Evolutionary conservation across 2,888 invertebrate genomes (phyloP), one percentile per base, ranked within the genome.

Genomic region (Lasioglossum pauxillum): DNA sequence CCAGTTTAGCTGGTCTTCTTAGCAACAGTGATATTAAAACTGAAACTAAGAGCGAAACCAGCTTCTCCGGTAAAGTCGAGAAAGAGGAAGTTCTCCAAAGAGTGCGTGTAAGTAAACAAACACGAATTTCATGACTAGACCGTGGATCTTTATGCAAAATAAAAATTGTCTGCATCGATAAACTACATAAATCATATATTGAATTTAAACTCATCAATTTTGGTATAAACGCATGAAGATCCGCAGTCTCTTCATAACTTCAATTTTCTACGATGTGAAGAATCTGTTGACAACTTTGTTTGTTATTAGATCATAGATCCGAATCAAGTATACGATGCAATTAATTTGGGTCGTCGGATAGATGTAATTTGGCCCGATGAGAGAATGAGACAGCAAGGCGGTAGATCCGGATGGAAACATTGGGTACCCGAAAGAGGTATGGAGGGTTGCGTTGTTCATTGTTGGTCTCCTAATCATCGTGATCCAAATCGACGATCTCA

Each of bases 321-420:
- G 19, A 96, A 96, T 95, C 96, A 97, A 92, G 98, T 99, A 72
- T 99, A 98, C 93, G 98, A 99, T 94, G 98, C 98, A 87, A 97
- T 99, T 82, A 99, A 99, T 95, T 96, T 98, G 89, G 98, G 98
- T 14, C 96, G 98, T 86, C 96, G 98, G 88, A 98, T 99, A 84
- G 99, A 99, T 93, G 99, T 99, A n/a, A 97, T 97, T 90, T 99
- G 99, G 99, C 99, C 99, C 0, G 97, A 97, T 91, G 99, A 99
- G 94, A 96, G 97, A 78, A 98, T 98, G 97, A 96, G 98, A 80
- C 97, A 97, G 86, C 96, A 97, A 89, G 99, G 99, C 0, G 99
- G 99, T 0, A 96, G 98, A 88, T 97, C 98, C 74, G 97, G 97
- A 91, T 99, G 99, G 99, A 97, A 97, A 89, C 97, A 97, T 91